phyloP scores from a whole-genome alignment of 2,888 invertebrate species.

The Sinopyrophorus schimmeli region DNA sequence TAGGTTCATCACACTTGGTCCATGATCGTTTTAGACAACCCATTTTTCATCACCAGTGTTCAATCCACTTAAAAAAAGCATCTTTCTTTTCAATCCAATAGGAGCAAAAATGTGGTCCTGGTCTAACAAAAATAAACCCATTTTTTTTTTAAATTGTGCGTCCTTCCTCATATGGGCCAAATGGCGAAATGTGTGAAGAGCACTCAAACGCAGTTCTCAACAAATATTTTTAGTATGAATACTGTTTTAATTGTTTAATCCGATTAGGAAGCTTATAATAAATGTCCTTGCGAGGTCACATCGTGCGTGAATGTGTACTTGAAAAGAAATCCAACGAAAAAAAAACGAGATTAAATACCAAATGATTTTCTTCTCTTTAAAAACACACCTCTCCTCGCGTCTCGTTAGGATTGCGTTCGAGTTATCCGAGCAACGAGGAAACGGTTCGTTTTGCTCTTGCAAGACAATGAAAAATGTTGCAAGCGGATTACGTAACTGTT shows the following conservation, averaged over 20 bases:
- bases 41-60: no score
- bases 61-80: no score
- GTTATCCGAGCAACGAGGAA: slow-evolving; percentile 7
- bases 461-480: slow-evolving; percentile 16
- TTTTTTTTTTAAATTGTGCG: no score
- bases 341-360: neutral
- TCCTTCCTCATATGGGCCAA: neutral
- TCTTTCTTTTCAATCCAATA: no score
- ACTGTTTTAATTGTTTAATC: slow-evolving; percentile 19
- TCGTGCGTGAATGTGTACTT: slow-evolving; percentile 11
- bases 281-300: slow-evolving; percentile 17
- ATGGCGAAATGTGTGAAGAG: slow-evolving; percentile 9
- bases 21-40: no score
- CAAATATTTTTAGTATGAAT: slow-evolving; percentile 6
- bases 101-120: no score
- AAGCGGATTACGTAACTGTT: slow-evolving; percentile 11
- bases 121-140: no score
- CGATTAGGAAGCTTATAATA: slow-evolving; percentile 11
- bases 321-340: neutral
- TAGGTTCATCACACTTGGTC: no score
- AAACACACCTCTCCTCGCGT: neutral
- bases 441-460: slow-evolving; percentile 10
- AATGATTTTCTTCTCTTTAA: neutral
- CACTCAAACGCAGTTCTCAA: slow-evolving; percentile 9
- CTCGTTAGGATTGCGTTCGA: neutral